phyloP scores from a whole-genome alignment of 2,113 vertebrate genomes.

The Eudyptes chrysolophus region DNA sequence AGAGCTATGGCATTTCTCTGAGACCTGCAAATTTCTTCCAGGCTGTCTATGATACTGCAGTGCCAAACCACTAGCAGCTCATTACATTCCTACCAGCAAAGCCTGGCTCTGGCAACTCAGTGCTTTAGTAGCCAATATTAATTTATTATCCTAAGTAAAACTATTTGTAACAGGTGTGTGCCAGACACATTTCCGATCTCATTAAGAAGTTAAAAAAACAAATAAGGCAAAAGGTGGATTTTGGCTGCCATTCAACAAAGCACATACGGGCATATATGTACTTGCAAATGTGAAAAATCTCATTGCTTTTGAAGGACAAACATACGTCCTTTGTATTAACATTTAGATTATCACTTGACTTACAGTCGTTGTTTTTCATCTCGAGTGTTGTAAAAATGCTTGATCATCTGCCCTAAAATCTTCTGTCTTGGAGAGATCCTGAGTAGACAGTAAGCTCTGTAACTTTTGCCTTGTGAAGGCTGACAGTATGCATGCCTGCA shows the following conservation, averaged over 20 bases:
- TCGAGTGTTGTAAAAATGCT: neutral
- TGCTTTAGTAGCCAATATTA: neutral
- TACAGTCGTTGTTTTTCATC: neutral
- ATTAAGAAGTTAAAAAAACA: neutral
- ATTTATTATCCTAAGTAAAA: neutral
- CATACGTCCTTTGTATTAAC: rapidly evolving
- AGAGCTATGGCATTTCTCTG: neutral
- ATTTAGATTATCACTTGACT: neutral
- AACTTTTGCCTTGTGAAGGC: neutral
- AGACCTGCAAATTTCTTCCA: neutral
- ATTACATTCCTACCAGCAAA: neutral
- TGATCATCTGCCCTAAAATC: neutral
- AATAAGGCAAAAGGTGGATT: neutral
- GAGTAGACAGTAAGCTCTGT: neutral
- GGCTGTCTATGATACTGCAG: neutral
- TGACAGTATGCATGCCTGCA: neutral
- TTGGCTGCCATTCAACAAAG: neutral
- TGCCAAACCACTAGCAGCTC: neutral
- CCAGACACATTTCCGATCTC: neutral
- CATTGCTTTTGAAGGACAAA: neutral
- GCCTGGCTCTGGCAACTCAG: neutral
- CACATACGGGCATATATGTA: rapidly evolving
- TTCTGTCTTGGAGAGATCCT: neutral
- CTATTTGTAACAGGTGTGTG: neutral
- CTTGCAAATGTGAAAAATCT: neutral